Evolutionary conservation across 1,140 invertebrate genomes (phyloP).

Genomic region (Coelopa frigida): DNA sequence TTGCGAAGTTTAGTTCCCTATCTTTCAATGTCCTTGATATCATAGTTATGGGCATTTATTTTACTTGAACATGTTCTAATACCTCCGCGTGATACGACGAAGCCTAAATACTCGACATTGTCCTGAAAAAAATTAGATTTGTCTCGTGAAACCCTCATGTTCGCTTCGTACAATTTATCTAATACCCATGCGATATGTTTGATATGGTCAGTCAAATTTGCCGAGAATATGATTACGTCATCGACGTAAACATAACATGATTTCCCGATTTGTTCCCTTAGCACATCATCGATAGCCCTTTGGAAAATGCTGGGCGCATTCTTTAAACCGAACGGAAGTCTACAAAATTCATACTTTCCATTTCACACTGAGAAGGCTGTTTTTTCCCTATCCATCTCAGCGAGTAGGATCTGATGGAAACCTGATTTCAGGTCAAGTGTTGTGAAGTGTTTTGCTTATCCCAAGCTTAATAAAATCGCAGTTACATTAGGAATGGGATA

Average conservation of each 20-base stretch:
- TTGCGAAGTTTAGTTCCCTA: conserved; percentile 10
- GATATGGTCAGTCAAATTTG: too few relatives aligned
- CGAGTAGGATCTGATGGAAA: conserved; percentile 7
- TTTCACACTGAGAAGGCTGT: conserved; percentile 5
- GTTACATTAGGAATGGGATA: too few relatives aligned
- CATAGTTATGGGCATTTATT: conserved; percentile 15
- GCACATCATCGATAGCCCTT: conserved; percentile 13
- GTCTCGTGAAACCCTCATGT: conserved; percentile 5
- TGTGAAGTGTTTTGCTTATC: conserved; percentile 7
- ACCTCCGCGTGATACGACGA: conserved; percentile 9
- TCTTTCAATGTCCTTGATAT: conserved; percentile 11
- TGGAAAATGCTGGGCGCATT: conserved; percentile 11
- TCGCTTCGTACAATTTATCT: conserved; percentile 2
- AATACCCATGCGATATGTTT: too few relatives aligned
- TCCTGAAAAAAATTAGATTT: conserved; percentile 43
- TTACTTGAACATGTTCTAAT: conserved; percentile 18
- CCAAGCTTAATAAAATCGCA: conserved; percentile 10
- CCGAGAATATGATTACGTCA: conserved; percentile 11
- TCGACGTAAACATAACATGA: conserved; percentile 10
- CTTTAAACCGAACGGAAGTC: conserved; percentile 26
- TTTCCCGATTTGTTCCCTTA: conserved; percentile 10
- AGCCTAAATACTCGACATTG: conserved; percentile 17
- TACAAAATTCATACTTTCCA: conserved; percentile 17
- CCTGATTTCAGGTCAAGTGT: conserved; percentile 11
- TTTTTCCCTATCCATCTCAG: conserved; percentile 9